Evolutionary conservation across 2,113 vertebrate species (phyloP).

Genomic region (Clarias magur): DNA sequence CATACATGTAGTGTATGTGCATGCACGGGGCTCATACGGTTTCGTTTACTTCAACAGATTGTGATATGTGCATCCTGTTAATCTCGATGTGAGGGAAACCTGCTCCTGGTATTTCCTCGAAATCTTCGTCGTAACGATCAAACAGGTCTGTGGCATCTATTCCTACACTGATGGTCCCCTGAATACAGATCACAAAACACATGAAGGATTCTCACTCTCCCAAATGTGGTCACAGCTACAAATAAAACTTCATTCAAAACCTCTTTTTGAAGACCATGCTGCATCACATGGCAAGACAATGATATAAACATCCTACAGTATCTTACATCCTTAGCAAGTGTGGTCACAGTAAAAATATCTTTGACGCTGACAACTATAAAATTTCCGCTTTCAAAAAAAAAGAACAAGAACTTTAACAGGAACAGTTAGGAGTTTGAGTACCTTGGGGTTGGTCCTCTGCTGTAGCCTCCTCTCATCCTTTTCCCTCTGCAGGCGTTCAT

Average conservation of each 20-base stretch:
- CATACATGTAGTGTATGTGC: too few species aligned
- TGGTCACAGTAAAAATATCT: not conserved
- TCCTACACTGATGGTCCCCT: conserved; percentile 96
- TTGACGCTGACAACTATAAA: not conserved
- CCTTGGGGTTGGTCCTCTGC: conserved; percentile 97
- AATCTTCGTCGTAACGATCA: conserved; percentile 94
- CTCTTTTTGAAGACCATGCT: not conserved
- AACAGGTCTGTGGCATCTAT: conserved; percentile 96
- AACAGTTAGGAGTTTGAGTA: conserved; percentile 50
- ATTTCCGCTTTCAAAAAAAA: not conserved
- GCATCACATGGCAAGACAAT: not conserved
- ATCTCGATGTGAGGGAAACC: conserved; percentile 94
- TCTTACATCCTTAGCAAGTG: not conserved
- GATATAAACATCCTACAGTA: not conserved
- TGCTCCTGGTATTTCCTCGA: conserved; percentile 87
- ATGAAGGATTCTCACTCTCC: not conserved
- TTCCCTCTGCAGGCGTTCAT: conserved; percentile 90
- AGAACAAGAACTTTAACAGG: not conserved
- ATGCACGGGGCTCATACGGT: not conserved
- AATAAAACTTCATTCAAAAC: too few species aligned
- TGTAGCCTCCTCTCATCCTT: conserved; percentile 91
- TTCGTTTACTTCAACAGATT: conserved; percentile 89
- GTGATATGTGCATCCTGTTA: conserved; percentile 98
- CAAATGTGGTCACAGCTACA: not conserved
- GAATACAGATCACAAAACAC: conserved; percentile 35